Conservation (phyloP, 2,797 vertebrate genomes). For the Microhierax caerulescens region DNA sequence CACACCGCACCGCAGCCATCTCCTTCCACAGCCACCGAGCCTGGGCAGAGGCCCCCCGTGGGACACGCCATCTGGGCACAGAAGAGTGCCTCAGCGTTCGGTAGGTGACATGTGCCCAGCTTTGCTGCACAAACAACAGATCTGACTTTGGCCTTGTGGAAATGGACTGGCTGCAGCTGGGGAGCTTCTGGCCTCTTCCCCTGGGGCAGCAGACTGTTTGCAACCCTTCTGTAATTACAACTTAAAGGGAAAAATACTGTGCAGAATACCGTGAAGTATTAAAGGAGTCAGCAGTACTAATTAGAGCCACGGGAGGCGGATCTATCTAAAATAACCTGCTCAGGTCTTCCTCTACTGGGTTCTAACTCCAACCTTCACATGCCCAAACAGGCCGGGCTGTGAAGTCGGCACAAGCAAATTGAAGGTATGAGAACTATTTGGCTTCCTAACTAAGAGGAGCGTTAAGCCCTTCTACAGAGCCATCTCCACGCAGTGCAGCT, state of each 20-base stretch:
- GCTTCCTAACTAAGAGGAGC: background rate
- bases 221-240: background rate
- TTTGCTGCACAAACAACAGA: background rate
- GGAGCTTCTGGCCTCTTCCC: background rate
- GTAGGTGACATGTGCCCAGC: background rate
- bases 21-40: background rate
- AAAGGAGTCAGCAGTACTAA: background rate
- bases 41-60: background rate
- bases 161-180: background rate
- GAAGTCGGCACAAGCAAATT: accelerated
- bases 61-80: background rate
- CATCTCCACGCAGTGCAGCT: accelerated
- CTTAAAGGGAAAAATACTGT: background rate
- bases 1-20: accelerated
- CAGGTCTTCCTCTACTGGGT: background rate
- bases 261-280: background rate
- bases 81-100: background rate
- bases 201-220: background rate
- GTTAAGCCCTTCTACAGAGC: accelerated
- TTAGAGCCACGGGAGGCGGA: background rate
- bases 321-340: background rate
- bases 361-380: background rate
- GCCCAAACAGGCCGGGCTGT: background rate
- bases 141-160: background rate
- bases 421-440: background rate